These are phyloP conservation scores for Epiblema foenella DNA, from an alignment of 2,888 invertebrate species.

Conservation along the genomic window DNA sequence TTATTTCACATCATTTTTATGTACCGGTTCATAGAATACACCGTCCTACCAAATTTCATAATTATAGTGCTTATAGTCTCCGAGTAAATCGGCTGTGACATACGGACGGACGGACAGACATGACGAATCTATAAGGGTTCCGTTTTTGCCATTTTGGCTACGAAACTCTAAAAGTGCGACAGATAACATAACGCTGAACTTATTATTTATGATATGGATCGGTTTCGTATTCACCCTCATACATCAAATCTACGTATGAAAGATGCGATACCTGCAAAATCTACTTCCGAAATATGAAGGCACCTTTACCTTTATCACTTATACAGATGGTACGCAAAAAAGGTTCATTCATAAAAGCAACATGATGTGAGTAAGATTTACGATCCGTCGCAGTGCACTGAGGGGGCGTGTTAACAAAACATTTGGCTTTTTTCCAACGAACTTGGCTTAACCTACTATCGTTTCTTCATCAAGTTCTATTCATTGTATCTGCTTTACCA, in stretches of 20 bases:
- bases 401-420: slow-evolving; percentile 29
- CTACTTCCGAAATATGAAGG: slow-evolving; percentile 12
- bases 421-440: slow-evolving; percentile 43
- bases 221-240: slow-evolving; percentile 3
- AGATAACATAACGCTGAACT: neutral
- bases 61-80: no score
- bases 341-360: slow-evolving; percentile 15
- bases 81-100: no score
- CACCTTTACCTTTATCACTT: slow-evolving; percentile 26
- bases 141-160: no score
- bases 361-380: slow-evolving; percentile 30
- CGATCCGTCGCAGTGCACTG: slow-evolving; percentile 5
- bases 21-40: no score
- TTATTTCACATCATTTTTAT: no score
- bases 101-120: no score
- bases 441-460: slow-evolving; percentile 28
- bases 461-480: slow-evolving; percentile 39
- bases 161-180: neutral
- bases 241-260: slow-evolving; percentile 18
- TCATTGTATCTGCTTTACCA: slow-evolving; percentile 35
- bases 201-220: slow-evolving; percentile 23
- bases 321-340: neutral
- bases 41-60: no score
- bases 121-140: no score
- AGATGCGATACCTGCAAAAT: slow-evolving; percentile 17